Percentiles rank a stretch among this genome's conserved stretches.
These are phyloP conservation scores for Scortum barcoo DNA, from an alignment of 2,113 vertebrate species.

Conservation along the genomic window DNA sequence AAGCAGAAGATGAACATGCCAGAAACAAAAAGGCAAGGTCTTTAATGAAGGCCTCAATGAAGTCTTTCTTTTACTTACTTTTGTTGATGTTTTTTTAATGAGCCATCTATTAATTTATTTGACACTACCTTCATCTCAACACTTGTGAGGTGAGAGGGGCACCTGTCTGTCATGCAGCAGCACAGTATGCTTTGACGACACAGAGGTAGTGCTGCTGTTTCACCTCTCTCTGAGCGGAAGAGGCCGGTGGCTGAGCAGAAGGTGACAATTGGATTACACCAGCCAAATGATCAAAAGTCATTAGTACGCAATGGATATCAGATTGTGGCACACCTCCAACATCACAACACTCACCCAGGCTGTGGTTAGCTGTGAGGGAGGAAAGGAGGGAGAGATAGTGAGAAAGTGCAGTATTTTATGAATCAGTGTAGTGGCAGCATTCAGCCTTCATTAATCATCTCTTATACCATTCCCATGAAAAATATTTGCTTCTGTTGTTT, in stretches of 20 bases:
- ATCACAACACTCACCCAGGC: constrained; percentile 5
- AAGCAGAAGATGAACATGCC: background rate
- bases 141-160: background rate
- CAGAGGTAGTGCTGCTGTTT: background rate
- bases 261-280: constrained; percentile 37
- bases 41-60: background rate
- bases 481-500: background rate
- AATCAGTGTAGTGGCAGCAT: background rate
- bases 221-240: background rate
- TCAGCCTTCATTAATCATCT: background rate
- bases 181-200: background rate
- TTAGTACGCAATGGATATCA: constrained; percentile 26
- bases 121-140: background rate
- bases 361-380: background rate
- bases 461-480: background rate
- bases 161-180: background rate
- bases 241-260: constrained; percentile 11
- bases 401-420: background rate
- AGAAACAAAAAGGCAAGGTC: background rate
- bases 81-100: background rate
- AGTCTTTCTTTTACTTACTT: background rate
- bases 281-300: constrained; percentile 31
- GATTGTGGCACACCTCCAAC: constrained; percentile 32
- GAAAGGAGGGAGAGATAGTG: background rate
- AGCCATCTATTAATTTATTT: background rate